Conservation (phyloP, 1,140 invertebrate genomes). For the Camponotus floridanus region DNA sequence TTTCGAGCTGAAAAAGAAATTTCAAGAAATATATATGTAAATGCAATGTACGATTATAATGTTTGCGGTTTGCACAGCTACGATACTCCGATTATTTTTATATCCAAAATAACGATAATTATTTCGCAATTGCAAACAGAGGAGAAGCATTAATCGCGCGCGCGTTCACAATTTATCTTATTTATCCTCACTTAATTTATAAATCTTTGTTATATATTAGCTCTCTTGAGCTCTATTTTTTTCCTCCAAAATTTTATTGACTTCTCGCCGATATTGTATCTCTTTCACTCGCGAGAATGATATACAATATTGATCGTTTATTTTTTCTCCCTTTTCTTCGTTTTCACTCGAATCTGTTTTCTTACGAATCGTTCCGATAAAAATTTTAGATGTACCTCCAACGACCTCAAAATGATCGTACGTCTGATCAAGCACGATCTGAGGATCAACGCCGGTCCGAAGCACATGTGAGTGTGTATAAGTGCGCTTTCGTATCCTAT, state of each 20-base stretch:
- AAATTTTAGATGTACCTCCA: conserved; percentile 90
- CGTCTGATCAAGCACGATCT: conserved; percentile 96
- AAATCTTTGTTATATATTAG: too few species aligned
- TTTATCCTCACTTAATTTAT: conserved; percentile 2
- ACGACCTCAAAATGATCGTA: conserved; percentile 95
- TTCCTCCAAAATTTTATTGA: background rate
- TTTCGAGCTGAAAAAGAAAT: background rate
- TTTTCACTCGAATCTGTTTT: conserved; percentile 2
- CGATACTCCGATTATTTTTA: background rate
- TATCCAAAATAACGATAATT: conserved; percentile 18
- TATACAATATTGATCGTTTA: background rate
- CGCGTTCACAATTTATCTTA: background rate
- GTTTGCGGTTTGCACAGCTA: background rate
- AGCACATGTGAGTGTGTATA: conserved; percentile 91
- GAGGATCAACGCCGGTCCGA: conserved; percentile 96
- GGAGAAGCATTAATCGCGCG: background rate
- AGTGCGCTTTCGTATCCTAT: background rate
- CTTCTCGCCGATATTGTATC: background rate
- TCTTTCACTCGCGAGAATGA: background rate
- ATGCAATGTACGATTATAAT: background rate
- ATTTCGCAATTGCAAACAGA: background rate
- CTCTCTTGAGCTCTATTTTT: background rate
- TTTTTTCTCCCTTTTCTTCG: conserved; percentile 12
- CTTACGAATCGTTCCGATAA: background rate
- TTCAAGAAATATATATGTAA: background rate